Evolutionary conservation across 2,113 vertebrate genomes (phyloP), one percentile per base, ranked within the genome.

Genomic region (Pogona vitticeps): DNA sequence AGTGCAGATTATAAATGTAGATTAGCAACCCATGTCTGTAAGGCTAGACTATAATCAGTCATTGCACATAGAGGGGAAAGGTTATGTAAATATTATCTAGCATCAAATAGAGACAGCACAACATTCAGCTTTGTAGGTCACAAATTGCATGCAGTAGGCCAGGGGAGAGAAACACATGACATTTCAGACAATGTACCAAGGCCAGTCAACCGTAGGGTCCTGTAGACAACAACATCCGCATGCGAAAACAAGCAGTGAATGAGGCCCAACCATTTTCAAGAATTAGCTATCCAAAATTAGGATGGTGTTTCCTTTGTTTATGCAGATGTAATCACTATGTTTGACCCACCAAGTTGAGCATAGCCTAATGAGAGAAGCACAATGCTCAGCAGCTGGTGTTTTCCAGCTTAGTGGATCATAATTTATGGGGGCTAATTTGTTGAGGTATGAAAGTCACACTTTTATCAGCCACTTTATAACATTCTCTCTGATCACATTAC

Each of bases 41-140:
- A n/a, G 15, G 7, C 38, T 33, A 65, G 21, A 46, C 14, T 85
- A 36, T 85, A 76, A 85, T 73, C 59, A 85, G 3, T 40, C 31
- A 31, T 31, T 13, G 23, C 28, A 78, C 40, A 70, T 33, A 28
- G 65, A 26, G 20, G 71, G 17, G 36, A 7, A 40, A 26, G 8
- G 28, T 67, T 12, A 63, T n/a, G 67, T 5, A 0, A 77, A 84
- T 40, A 76, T 89, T 26, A 82, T 89, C 28, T 68, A 90, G 73
- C 84, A 80, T 6, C 17, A 81, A 3, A 12, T n/a, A 13, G 18
- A 81, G 83, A 20, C 31, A 46, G 40, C 80, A 81, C 26, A 68
- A 68, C 58, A 13, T 42, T 40, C 36, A 83, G 33, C 36, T 83
- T 61, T 8, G 36, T 61, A 63, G 36, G 5, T 56, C 76, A 79